phyloP scores from a whole-genome alignment of 2,888 invertebrate species.

The Blastobasis adustella region DNA sequence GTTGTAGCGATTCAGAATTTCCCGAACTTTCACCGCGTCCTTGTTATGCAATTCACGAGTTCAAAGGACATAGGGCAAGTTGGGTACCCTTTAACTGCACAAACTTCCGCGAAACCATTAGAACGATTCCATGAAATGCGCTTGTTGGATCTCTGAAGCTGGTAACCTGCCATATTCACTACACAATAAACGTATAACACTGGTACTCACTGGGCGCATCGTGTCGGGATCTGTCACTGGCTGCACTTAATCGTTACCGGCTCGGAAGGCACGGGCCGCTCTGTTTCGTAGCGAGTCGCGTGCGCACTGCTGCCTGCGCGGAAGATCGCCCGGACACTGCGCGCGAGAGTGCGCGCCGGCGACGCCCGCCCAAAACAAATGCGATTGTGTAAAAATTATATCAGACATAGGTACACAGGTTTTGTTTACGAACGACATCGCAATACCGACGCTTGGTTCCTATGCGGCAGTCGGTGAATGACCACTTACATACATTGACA shows the following conservation, averaged over 20 bases:
- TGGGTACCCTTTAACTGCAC: background rate
- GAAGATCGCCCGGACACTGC: constrained; percentile 25
- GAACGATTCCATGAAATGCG: no score
- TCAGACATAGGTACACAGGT: constrained; percentile 16
- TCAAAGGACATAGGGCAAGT: background rate
- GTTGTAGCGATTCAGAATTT: no score
- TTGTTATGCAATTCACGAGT: background rate
- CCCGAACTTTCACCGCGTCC: background rate
- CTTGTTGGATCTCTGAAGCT: no score
- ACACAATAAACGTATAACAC: constrained; percentile 25
- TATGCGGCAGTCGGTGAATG: no score
- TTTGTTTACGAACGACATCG: constrained; percentile 23
- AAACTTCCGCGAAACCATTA: no score
- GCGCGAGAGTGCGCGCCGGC: constrained; percentile 22
- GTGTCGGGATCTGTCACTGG: constrained; percentile 34
- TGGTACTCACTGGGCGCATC: constrained; percentile 61
- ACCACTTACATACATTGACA: no score
- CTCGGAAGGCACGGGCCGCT: background rate
- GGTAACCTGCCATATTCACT: background rate
- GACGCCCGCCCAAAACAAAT: constrained; percentile 32
- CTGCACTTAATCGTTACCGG: constrained; percentile 18
- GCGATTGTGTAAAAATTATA: constrained; percentile 35
- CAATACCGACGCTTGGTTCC: no score
- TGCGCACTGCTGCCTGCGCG: constrained; percentile 41
- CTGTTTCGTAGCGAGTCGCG: constrained; percentile 20